These are phyloP conservation scores for Virgularia gustaviana DNA, from an alignment of 92 coral and sea anemone species.

Conservation along the genomic window DNA sequence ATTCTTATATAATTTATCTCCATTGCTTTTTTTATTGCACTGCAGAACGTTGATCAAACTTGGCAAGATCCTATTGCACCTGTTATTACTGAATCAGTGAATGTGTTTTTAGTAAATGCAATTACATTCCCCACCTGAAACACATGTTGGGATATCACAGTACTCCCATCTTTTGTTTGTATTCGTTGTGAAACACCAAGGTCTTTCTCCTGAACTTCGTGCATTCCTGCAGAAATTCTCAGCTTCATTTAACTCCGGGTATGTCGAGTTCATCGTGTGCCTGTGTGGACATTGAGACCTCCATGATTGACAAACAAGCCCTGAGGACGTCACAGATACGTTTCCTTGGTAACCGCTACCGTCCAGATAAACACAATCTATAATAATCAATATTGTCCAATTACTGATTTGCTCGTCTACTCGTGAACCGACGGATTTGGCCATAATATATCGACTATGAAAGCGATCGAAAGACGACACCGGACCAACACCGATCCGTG, in stretches of 20 bases:
- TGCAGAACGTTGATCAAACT: no score
- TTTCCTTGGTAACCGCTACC: constrained; percentile 63
- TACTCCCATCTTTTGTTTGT: constrained; percentile 62
- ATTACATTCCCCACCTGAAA: constrained; percentile 24
- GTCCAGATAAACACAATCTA: constrained; percentile 61
- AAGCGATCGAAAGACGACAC: no score
- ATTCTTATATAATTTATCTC: no score
- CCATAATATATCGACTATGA: no score
- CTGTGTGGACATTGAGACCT: constrained; percentile 83
- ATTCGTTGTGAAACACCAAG: constrained; percentile 72
- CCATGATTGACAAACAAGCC: constrained; percentile 70
- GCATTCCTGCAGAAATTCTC: constrained; percentile 71
- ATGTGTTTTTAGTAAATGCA: no score
- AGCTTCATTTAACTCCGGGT: constrained; percentile 54
- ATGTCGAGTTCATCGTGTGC: constrained; percentile 48
- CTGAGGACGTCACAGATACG: constrained; percentile 58
- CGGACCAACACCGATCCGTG: no score
- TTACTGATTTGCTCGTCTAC: no score
- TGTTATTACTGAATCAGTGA: no score
- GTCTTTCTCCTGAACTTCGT: constrained; percentile 63
- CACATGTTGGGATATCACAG: constrained; percentile 57
- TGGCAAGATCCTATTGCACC: no score
- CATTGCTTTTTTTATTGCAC: no score
- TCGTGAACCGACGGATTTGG: no score
- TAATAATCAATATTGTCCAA: no score